Evolutionary conservation across 2,797 vertebrate species (phyloP).

Genomic region (Pipistrellus nathusii): DNA sequence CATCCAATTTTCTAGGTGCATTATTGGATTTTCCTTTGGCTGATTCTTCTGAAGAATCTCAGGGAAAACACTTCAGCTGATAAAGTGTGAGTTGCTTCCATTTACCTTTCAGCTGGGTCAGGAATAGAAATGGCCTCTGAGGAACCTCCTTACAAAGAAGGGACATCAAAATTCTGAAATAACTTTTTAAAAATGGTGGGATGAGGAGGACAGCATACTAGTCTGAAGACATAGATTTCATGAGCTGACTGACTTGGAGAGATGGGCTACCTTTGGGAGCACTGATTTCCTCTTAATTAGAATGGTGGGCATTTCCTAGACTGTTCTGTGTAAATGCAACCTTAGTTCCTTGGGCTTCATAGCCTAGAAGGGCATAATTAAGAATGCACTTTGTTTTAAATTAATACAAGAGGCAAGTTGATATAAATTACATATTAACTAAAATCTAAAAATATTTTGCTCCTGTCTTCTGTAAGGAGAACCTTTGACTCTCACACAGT

Average conservation of each 20-base stretch:
- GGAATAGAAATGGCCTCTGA: constrained; percentile 13
- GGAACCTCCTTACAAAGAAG: background rate
- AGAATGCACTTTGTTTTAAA: background rate
- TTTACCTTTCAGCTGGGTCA: constrained; percentile 28
- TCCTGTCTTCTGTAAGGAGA: background rate
- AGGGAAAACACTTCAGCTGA: background rate
- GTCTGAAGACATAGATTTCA: background rate
- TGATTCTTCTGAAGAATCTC: constrained; percentile 10
- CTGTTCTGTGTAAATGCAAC: background rate
- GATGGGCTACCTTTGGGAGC: background rate
- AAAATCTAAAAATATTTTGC: background rate
- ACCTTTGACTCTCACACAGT: background rate
- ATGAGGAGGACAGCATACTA: background rate
- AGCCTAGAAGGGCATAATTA: background rate
- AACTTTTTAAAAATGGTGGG: background rate
- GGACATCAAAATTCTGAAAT: background rate
- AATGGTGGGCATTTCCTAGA: background rate
- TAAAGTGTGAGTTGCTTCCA: background rate
- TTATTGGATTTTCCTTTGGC: constrained; percentile 36
- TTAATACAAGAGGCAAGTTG: background rate
- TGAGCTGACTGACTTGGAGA: background rate
- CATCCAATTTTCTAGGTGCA: constrained; percentile 40
- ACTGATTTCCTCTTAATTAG: background rate
- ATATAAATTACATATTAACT: background rate
- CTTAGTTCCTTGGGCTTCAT: background rate